Evolutionary conservation across 2,888 invertebrate genomes (phyloP).

Genomic region (Netelia virgata): DNA sequence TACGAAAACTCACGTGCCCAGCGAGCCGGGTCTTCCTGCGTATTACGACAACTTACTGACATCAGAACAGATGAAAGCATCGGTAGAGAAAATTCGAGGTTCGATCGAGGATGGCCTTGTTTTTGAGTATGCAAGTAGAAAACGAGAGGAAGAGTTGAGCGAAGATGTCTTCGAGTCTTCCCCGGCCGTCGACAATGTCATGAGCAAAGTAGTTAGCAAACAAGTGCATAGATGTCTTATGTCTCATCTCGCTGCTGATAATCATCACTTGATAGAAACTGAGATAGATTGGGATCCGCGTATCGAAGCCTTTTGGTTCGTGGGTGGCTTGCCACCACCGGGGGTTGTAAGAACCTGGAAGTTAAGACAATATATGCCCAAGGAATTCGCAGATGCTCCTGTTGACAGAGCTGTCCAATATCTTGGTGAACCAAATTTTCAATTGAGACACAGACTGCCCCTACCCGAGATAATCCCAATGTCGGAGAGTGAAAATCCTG

Average conservation of each 20-base stretch:
- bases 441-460: slow-evolving; percentile 90
- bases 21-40: slow-evolving; percentile 87
- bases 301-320: slow-evolving; percentile 94
- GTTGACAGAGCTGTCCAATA: slow-evolving; percentile 90
- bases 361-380: slow-evolving; percentile 59
- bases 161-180: slow-evolving; percentile 62
- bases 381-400: slow-evolving; percentile 86
- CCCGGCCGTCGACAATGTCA: slow-evolving; percentile 84
- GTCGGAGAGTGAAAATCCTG: slow-evolving; percentile 86
- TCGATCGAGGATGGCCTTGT: slow-evolving; percentile 88
- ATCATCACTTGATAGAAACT: slow-evolving; percentile 88
- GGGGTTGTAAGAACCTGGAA: slow-evolving; percentile 82
- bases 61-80: slow-evolving; percentile 84
- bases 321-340: slow-evolving; percentile 90
- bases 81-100: slow-evolving; percentile 86
- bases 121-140: slow-evolving; percentile 87
- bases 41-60: slow-evolving; percentile 85
- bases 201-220: slow-evolving; percentile 86
- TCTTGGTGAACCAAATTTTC: slow-evolving; percentile 89
- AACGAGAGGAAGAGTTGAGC: slow-evolving; percentile 76
- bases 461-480: slow-evolving; percentile 88
- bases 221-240: slow-evolving; percentile 90
- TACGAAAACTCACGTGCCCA: slow-evolving; percentile 91
- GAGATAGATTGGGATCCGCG: slow-evolving; percentile 92
- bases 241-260: slow-evolving; percentile 87